A percentile compares a stretch with the other conserved stretches of the same genome.
phyloP scores from a whole-genome alignment of 2,888 invertebrate species.

The Eupeodes latifasciatus region DNA sequence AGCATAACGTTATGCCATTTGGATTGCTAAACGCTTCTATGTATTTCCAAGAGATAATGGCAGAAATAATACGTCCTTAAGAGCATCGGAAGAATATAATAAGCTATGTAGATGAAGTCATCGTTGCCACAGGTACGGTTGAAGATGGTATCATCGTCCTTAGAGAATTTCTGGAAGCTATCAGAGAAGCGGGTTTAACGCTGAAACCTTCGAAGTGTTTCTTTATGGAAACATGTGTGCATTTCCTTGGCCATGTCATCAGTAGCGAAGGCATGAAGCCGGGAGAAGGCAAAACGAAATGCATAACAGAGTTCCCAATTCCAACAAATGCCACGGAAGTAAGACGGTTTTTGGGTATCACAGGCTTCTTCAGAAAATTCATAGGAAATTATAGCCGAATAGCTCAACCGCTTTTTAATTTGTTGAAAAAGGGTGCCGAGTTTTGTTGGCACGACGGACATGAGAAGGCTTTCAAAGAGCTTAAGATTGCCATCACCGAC shows the following conservation, averaged over 20 bases:
- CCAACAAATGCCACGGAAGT: constrained; percentile 49
- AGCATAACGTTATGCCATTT: constrained; percentile 76
- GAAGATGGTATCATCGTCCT: too few relatives aligned
- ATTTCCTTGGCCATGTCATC: constrained; percentile 57
- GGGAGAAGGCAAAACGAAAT: constrained; percentile 52
- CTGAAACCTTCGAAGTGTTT: constrained; percentile 65
- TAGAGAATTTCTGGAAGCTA: too few relatives aligned
- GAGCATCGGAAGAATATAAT: constrained; percentile 23
- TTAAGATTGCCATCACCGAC: constrained; percentile 33
- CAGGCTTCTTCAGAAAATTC: constrained; percentile 59
- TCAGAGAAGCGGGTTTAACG: constrained; percentile 54
- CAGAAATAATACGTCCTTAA: constrained; percentile 26
- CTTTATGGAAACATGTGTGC: constrained; percentile 41
- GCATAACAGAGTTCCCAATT: constrained; percentile 36
- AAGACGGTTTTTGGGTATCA: constrained; percentile 55
- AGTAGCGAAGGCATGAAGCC: constrained; percentile 48
- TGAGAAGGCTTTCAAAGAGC: constrained; percentile 36
- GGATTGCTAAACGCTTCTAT: constrained; percentile 71
- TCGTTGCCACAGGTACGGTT: constrained; percentile 8
- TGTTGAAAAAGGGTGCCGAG: constrained; percentile 50
- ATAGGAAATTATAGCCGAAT: constrained; percentile 26
- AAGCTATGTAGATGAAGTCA: constrained; percentile 56
- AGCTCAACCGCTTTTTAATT: constrained; percentile 58
- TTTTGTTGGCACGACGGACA: constrained; percentile 64
- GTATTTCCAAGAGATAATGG: constrained; percentile 78